A percentile compares a stretch with the other conserved stretches of the same genome.
These are phyloP conservation scores for Gephyroberyx darwinii DNA, from an alignment of 2,797 vertebrate species.

Conservation along the genomic window DNA sequence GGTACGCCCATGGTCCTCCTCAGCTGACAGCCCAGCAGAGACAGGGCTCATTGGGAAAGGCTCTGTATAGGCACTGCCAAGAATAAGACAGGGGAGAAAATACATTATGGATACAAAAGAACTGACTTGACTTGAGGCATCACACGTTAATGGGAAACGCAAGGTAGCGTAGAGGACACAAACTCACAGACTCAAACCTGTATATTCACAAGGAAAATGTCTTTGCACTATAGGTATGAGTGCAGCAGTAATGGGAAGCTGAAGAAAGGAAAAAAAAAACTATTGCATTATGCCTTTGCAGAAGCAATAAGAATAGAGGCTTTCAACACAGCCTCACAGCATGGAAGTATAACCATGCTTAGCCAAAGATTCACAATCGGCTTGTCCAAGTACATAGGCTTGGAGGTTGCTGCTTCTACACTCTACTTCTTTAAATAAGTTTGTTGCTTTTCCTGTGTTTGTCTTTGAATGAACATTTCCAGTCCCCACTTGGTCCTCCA, in stretches of 20 bases:
- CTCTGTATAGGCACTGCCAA: constrained; percentile 91
- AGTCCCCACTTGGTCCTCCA: constrained; percentile 41
- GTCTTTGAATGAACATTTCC: constrained; percentile 55
- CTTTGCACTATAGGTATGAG: too few species aligned
- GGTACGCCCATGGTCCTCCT: constrained; percentile 91
- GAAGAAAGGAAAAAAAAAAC: not conserved
- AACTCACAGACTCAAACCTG: constrained; percentile 8
- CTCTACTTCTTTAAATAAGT: constrained; percentile 19
- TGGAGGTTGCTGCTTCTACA: not conserved
- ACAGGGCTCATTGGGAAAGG: constrained; percentile 89
- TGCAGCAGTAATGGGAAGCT: not conserved
- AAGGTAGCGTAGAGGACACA: constrained; percentile 12
- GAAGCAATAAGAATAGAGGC: not conserved
- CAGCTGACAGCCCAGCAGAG: constrained; percentile 79
- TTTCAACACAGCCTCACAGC: constrained; percentile 26
- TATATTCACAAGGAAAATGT: constrained; percentile 29
- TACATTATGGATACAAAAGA: constrained; percentile 19
- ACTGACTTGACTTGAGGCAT: not conserved
- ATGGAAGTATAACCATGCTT: constrained; percentile 10
- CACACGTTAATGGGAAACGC: not conserved
- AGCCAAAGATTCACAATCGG: not conserved
- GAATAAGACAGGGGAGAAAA: constrained; percentile 8
- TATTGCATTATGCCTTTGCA: constrained; percentile 5
- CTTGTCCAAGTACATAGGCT: constrained; percentile 23
- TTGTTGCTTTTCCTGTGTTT: constrained; percentile 56